Conservation (phyloP, 2,888 invertebrate species). For the Cephus pulcher region DNA sequence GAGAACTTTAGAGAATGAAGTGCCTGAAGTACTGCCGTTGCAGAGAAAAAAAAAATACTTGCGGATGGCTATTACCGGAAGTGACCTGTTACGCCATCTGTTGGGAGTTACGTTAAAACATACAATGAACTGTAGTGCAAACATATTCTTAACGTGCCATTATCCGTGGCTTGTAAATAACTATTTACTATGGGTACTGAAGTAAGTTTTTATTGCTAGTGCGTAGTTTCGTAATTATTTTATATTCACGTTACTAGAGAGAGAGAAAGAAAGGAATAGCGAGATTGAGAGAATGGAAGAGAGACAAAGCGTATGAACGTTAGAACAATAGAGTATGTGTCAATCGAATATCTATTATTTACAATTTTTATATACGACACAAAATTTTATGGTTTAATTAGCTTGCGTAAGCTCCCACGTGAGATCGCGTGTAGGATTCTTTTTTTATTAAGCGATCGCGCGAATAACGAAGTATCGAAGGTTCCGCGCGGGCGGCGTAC, state of each 20-base stretch:
- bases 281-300: too few species aligned
- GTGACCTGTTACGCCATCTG: too few species aligned
- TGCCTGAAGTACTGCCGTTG: too few species aligned
- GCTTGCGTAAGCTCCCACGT: neutral
- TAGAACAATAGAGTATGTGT: too few species aligned
- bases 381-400: neutral
- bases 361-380: conserved; percentile 3
- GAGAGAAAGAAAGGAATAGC: too few species aligned
- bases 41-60: too few species aligned
- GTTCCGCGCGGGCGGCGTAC: conserved; percentile 6
- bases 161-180: conserved; percentile 64
- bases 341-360: conserved; percentile 4
- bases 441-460: neutral
- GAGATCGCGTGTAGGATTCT: neutral
- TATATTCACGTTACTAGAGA: too few species aligned
- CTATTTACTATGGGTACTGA: conserved; percentile 34
- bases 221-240: too few species aligned
- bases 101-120: conserved; percentile 14
- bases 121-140: conserved; percentile 57
- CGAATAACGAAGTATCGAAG: neutral
- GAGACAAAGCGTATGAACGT: too few species aligned
- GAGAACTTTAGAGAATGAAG: conserved; percentile 20
- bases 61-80: too few species aligned
- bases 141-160: conserved; percentile 65
- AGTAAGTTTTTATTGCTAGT: conserved; percentile 6